phyloP scores from a whole-genome alignment of 2,888 invertebrate species.

The Caenorhabditis japonica region DNA sequence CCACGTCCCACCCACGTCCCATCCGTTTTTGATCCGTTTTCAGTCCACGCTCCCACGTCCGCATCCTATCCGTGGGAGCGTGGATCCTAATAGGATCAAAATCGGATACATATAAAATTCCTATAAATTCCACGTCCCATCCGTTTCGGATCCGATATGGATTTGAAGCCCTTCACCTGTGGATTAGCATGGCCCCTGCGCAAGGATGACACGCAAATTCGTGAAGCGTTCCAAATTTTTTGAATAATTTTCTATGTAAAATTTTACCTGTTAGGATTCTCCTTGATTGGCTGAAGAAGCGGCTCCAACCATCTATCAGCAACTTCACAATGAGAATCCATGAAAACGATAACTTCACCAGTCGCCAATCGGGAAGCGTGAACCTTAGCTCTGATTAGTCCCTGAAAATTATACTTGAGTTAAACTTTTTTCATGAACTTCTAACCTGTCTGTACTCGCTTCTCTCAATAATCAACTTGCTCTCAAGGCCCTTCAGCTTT shows the following conservation, averaged over 20 bases:
- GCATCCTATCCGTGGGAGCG: too few species aligned
- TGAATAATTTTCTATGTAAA: conserved; percentile 29
- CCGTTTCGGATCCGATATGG: too few species aligned
- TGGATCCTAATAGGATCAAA: too few species aligned
- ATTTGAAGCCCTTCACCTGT: too few species aligned
- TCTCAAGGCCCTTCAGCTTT: conserved; percentile 52
- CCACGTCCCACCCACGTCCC: too few species aligned
- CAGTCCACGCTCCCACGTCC: too few species aligned
- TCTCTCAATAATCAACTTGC: conserved; percentile 56
- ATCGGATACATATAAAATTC: too few species aligned
- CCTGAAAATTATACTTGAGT: conserved; percentile 7
- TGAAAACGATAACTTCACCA: conserved; percentile 92
- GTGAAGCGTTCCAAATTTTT: conserved; percentile 87
- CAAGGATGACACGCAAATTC: conserved; percentile 93
- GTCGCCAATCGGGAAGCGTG: conserved; percentile 89
- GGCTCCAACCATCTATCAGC: conserved; percentile 98
- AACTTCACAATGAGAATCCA: conserved; percentile 95
- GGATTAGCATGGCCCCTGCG: conserved; percentile 93
- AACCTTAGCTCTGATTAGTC: conserved; percentile 59
- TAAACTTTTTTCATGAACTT: conserved; percentile 79
- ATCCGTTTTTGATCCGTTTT: too few species aligned
- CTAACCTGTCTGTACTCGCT: conserved; percentile 61
- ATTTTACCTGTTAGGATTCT: conserved; percentile 55
- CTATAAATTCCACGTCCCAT: too few species aligned
- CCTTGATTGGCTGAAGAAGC: conserved; percentile 89